Conservation (phyloP, 2,797 vertebrate genomes). For the Sebastes elongatus region DNA sequence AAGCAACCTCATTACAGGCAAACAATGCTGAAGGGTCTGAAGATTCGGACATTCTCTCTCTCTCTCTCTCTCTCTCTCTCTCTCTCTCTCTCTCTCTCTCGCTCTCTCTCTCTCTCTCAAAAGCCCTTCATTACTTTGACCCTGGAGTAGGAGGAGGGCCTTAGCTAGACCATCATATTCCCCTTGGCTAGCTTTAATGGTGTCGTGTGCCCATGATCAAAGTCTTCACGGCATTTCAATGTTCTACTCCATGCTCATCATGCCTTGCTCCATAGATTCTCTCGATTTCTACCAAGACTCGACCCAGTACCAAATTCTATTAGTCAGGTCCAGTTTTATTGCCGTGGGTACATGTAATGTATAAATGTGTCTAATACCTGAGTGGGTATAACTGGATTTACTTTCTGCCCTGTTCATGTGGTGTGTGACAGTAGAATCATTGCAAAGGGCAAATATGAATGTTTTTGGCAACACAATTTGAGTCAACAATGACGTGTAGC, state of each 20-base stretch:
- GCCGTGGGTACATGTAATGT: neutral
- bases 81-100: neutral
- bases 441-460: neutral
- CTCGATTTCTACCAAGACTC: neutral
- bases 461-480: neutral
- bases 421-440: neutral
- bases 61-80: neutral
- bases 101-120: neutral
- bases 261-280: neutral
- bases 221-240: constrained; percentile 33
- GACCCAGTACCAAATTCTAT: neutral
- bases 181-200: constrained; percentile 29
- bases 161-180: constrained; percentile 4
- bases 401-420: neutral
- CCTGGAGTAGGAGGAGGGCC: constrained; percentile 25
- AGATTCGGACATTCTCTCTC: constrained; percentile 20
- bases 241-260: constrained; percentile 26
- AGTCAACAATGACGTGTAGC: too few species aligned
- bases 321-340: neutral
- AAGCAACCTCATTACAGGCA: constrained; percentile 51
- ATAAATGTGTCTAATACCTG: too few species aligned
- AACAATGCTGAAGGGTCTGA: constrained; percentile 38
- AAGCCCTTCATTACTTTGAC: constrained; percentile 46
- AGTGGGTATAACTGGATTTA: neutral
- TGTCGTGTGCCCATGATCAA: constrained; percentile 47